Percentiles rank a stretch among this genome's conserved stretches.
Evolutionary conservation across 2,797 vertebrate genomes (phyloP).

Genomic region (Acanthurus leucopareius): DNA sequence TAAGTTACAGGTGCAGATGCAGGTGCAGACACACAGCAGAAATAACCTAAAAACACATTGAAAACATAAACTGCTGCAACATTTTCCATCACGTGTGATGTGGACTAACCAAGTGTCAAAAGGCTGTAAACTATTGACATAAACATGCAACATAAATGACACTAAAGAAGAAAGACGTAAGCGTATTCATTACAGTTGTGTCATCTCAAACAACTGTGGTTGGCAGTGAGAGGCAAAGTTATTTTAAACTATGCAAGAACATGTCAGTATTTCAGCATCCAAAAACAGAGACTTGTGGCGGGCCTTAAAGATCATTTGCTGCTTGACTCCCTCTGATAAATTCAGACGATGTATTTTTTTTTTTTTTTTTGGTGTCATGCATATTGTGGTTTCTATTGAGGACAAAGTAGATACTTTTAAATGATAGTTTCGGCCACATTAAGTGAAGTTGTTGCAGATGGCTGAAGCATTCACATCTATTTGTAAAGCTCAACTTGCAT

Average conservation of each 20-base stretch:
- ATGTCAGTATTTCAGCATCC: background rate
- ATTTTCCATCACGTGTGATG: background rate
- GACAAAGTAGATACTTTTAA: background rate
- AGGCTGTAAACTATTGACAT: no score
- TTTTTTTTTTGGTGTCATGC: no score
- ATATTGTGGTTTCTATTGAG: background rate
- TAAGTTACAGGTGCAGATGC: conserved; percentile 32
- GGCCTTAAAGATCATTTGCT: background rate
- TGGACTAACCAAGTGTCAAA: background rate
- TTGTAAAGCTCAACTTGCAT: background rate
- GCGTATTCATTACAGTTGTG: background rate
- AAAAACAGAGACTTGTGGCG: background rate
- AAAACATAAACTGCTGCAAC: background rate
- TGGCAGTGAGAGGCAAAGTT: background rate
- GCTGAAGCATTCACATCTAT: background rate
- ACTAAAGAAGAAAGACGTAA: background rate
- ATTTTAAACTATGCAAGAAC: background rate
- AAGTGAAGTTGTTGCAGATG: background rate
- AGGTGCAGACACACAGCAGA: conserved; percentile 31
- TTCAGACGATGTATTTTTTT: background rate
- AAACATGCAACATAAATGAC: background rate
- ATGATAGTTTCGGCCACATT: background rate
- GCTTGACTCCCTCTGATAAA: background rate
- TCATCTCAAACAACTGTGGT: background rate
- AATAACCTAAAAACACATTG: background rate